Conservation (phyloP, 2,797 vertebrate genomes). For the Oceanodroma leucorhoa region DNA sequence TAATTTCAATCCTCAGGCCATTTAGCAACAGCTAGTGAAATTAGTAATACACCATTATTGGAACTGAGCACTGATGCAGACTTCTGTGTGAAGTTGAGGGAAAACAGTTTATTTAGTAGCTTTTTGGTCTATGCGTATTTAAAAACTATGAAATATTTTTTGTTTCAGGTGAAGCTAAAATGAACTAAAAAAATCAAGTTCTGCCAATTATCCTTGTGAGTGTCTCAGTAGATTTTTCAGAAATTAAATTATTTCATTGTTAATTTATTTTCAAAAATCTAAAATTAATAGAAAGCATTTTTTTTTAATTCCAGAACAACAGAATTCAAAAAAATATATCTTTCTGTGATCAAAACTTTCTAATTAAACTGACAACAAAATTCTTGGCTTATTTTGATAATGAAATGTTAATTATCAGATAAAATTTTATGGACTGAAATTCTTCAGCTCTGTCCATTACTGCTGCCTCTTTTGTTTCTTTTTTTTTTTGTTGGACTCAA, state of each 20-base stretch:
- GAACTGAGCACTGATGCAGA: neutral
- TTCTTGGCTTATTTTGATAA: neutral
- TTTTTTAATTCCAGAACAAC: neutral
- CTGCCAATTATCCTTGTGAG: neutral
- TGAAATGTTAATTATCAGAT: neutral
- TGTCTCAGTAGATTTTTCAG: neutral
- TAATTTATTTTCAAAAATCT: neutral
- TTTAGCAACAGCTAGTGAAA: neutral
- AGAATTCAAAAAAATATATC: neutral
- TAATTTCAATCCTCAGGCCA: neutral
- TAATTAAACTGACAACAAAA: neutral
- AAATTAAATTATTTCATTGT: neutral
- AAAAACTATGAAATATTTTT: neutral
- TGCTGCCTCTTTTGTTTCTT: neutral
- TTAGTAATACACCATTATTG: neutral
- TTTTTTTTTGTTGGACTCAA: neutral
- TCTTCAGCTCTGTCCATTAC: neutral
- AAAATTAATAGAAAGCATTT: neutral
- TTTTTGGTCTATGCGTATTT: neutral
- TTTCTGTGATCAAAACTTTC: neutral
- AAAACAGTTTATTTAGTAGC: neutral
- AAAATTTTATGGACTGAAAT: neutral
- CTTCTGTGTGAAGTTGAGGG: neutral
- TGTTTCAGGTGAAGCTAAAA: neutral
- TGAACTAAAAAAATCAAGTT: neutral